A percentile compares a stretch with the other conserved stretches of the same genome.
These are phyloP conservation scores for Lophotriccus pileatus DNA, from an alignment of 2,797 vertebrate species.

Conservation along the genomic window DNA sequence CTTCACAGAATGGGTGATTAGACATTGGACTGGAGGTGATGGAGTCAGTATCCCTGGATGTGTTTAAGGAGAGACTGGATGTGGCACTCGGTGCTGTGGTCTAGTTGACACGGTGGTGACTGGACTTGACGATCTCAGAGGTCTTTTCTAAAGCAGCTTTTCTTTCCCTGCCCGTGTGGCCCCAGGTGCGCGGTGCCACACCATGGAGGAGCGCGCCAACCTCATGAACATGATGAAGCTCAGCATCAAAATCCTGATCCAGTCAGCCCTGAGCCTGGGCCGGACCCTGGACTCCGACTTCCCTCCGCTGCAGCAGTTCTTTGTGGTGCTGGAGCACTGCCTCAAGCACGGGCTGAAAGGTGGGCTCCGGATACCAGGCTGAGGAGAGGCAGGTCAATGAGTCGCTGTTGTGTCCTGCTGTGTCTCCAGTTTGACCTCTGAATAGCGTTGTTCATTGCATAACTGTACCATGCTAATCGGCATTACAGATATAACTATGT, in stretches of 20 bases:
- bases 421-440: background rate
- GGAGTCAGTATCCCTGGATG: background rate
- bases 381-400: background rate
- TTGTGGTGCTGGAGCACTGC: constrained; percentile 95
- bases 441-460: rapidly evolving
- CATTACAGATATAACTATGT: rapidly evolving
- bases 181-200: constrained; percentile 75
- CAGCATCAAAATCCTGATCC: constrained; percentile 93
- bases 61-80: background rate
- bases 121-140: background rate
- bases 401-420: rapidly evolving
- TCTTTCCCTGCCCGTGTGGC: background rate
- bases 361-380: constrained; percentile 47
- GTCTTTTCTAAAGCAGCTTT: background rate
- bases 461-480: rapidly evolving
- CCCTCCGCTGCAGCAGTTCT: constrained; percentile 95
- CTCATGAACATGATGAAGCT: constrained; percentile 98
- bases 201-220: constrained; percentile 91
- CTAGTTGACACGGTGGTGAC: background rate
- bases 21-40: background rate
- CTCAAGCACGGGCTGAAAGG: constrained; percentile 97
- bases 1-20: background rate
- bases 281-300: constrained; percentile 92
- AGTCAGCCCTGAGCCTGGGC: constrained; percentile 93
- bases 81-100: background rate